These are phyloP conservation scores for Zeugodacus cucurbitae DNA, from an alignment of 1,140 invertebrate genomes.

Conservation along the genomic window DNA sequence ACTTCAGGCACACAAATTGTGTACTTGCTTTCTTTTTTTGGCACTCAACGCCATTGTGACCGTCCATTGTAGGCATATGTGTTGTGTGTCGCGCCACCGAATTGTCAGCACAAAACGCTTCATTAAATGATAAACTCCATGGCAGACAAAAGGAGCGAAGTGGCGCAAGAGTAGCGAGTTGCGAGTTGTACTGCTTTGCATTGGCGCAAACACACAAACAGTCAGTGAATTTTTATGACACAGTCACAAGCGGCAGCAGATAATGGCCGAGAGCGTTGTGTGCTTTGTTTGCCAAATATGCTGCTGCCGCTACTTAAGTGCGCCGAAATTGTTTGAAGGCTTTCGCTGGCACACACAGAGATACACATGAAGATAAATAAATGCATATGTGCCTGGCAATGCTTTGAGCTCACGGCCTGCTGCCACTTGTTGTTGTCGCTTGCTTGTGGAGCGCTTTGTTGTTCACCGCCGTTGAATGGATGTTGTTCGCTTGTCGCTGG, in stretches of 20 bases:
- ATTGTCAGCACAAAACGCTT: constrained; percentile 33
- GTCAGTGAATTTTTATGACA: not conserved
- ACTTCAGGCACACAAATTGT: not conserved
- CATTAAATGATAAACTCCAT: constrained; percentile 30
- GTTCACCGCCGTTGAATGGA: not conserved
- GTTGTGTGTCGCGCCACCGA: not conserved
- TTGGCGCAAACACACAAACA: not conserved
- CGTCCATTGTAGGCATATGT: not conserved
- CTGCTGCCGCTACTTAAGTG: constrained; percentile 10
- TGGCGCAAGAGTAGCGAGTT: not conserved
- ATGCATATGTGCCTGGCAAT: not conserved
- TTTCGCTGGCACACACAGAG: not conserved
- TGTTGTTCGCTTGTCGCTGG: not conserved
- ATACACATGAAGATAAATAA: not conserved
- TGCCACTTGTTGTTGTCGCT: not conserved
- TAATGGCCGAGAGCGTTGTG: not conserved
- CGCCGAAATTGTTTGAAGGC: constrained; percentile 21
- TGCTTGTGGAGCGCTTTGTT: not conserved
- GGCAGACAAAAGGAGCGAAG: not conserved
- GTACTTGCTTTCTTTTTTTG: constrained; percentile 4
- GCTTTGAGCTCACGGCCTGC: not conserved
- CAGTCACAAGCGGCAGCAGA: not conserved
- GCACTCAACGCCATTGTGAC: not conserved
- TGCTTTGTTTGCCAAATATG: constrained; percentile 26
- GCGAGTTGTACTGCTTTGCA: not conserved